A percentile compares a stretch with the other conserved stretches of the same genome.
Conservation (phyloP, 2,888 invertebrate genomes). For the Heterodera filipjevi region DNA sequence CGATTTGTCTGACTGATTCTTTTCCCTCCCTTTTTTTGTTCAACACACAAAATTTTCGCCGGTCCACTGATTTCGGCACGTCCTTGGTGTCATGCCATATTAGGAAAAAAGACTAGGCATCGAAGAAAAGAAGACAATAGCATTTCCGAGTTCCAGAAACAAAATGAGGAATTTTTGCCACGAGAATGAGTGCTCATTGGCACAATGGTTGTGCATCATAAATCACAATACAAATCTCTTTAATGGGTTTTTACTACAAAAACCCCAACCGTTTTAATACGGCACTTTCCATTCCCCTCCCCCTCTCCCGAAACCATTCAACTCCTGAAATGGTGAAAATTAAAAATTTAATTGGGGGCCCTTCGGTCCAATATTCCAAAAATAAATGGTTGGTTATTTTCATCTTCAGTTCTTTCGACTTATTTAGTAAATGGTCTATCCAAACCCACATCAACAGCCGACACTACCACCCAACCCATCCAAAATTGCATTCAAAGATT, state of each 20-base stretch:
- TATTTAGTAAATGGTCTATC: background rate
- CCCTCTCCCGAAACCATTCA: too few relatives aligned
- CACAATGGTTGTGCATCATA: background rate
- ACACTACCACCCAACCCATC: background rate
- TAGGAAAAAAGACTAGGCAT: background rate
- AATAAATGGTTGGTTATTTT: too few relatives aligned
- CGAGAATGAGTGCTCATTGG: background rate
- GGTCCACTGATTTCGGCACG: background rate
- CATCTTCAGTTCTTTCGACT: background rate
- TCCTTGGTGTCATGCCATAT: slow-evolving; percentile 2
- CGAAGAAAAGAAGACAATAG: background rate
- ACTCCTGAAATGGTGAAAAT: too few relatives aligned
- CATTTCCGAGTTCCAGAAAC: background rate
- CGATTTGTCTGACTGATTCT: background rate
- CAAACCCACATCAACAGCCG: background rate
- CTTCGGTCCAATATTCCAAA: too few relatives aligned
- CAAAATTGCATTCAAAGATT: background rate
- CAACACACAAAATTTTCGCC: background rate
- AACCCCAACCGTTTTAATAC: background rate
- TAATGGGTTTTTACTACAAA: background rate
- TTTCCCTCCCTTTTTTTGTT: background rate
- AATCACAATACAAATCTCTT: background rate
- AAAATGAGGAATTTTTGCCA: background rate
- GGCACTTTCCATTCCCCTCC: too few relatives aligned
- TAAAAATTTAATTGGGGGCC: too few relatives aligned